Conservation (phyloP, 2,888 invertebrate genomes). For the Folsomia candida region DNA sequence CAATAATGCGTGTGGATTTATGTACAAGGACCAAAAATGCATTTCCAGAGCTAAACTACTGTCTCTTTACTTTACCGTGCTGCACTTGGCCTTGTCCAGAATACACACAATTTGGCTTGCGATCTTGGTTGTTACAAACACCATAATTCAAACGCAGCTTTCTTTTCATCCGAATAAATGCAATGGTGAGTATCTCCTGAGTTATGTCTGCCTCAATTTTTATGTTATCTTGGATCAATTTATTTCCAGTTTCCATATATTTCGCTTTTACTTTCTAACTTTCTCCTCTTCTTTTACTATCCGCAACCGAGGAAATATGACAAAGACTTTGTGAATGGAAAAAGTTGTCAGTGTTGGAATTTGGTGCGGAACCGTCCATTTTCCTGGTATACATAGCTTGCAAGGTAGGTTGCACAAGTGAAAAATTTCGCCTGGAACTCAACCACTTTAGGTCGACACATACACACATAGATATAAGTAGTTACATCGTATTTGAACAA, state of each 20-base stretch:
- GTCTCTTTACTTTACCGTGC: no score
- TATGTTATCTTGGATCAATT: conserved; percentile 11
- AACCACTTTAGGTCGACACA: not conserved
- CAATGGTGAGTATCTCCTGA: not conserved
- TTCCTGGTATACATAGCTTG: no score
- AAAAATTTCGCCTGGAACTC: not conserved
- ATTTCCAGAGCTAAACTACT: no score
- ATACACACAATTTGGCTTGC: not conserved
- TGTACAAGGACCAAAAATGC: no score
- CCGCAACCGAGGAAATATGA: not conserved
- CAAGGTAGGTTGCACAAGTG: no score
- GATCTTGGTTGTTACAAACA: not conserved
- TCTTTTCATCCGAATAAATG: not conserved
- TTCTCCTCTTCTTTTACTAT: not conserved
- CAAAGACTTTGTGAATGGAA: not conserved
- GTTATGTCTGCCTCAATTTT: not conserved
- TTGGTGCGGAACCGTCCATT: not conserved
- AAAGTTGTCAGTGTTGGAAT: not conserved
- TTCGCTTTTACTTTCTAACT: conserved; percentile 12
- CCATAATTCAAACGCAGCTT: not conserved
- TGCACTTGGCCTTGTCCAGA: not conserved
- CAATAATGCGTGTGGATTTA: no score
- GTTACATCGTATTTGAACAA: no score
- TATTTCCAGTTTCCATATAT: conserved; percentile 15
- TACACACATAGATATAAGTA: no score